Percentiles rank a stretch among this genome's conserved stretches.
Conservation (phyloP, 2,797 vertebrate species). For the Calcarius lapponicus region DNA sequence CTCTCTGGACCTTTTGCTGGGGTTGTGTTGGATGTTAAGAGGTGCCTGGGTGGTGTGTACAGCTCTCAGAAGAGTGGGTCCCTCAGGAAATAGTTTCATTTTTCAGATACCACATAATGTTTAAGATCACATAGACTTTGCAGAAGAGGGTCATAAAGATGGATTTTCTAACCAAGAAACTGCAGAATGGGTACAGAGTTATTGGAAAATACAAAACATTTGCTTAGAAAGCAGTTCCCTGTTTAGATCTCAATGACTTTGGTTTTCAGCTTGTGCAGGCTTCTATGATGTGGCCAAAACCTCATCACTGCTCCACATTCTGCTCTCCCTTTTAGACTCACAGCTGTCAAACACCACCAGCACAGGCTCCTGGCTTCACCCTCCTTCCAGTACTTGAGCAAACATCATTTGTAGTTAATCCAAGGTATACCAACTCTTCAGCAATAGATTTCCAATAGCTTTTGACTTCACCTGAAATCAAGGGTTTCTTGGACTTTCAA, state of each 20-base stretch:
- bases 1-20: background rate
- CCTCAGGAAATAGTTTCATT: background rate
- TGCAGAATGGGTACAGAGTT: background rate
- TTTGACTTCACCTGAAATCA: background rate
- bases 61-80: background rate
- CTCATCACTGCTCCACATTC: background rate
- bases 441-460: background rate
- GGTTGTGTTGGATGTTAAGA: background rate
- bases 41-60: rapidly evolving
- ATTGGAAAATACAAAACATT: background rate
- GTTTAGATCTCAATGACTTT: background rate
- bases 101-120: background rate
- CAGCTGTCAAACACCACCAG: background rate
- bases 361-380: background rate
- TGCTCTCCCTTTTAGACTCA: background rate
- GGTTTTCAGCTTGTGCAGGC: background rate
- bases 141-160: background rate
- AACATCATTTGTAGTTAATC: background rate
- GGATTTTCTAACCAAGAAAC: background rate
- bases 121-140: background rate
- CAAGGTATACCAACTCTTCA: background rate
- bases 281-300: background rate
- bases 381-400: background rate
- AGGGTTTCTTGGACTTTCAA: background rate
- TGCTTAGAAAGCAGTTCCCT: background rate